Evolutionary conservation across 2,888 invertebrate species (phyloP).

Genomic region (Vannuccia rotundouncinata): DNA sequence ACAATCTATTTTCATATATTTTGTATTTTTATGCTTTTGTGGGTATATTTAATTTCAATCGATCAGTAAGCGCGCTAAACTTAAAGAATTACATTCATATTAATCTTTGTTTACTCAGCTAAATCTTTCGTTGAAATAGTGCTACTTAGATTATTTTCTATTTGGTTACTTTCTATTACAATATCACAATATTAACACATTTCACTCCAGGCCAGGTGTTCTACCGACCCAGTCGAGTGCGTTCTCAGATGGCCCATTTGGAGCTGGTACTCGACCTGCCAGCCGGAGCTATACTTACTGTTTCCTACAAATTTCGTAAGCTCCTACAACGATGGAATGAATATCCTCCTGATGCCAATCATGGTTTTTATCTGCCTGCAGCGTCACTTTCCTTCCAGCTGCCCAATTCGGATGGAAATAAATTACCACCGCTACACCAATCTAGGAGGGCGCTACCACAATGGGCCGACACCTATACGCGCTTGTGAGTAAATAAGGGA

Average conservation of each 20-base stretch:
- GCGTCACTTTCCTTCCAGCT: constrained; percentile 28
- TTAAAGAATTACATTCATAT: no score
- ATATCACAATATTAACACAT: no score
- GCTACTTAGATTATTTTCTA: no score
- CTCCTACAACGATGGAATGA: constrained; percentile 96
- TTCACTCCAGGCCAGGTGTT: constrained; percentile 46
- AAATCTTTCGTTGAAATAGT: no score
- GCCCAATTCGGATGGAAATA: not conserved
- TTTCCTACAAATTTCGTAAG: constrained; percentile 83
- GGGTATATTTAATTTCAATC: no score
- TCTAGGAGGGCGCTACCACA: not conserved
- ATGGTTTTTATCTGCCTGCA: constrained; percentile 72
- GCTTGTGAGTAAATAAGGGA: not conserved
- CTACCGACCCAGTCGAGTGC: constrained; percentile 69
- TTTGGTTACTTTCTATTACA: no score
- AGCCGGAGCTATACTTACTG: constrained; percentile 69
- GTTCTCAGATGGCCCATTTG: constrained; percentile 75
- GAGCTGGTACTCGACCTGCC: constrained; percentile 73
- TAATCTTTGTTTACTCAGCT: no score
- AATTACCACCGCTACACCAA: not conserved
- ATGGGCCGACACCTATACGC: not conserved
- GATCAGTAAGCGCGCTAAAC: no score
- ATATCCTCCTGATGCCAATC: constrained; percentile 98
- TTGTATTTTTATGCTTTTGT: no score
- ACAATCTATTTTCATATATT: no score